phyloP scores from a whole-genome alignment of 2,888 invertebrate species.

The Anodontia alba region DNA sequence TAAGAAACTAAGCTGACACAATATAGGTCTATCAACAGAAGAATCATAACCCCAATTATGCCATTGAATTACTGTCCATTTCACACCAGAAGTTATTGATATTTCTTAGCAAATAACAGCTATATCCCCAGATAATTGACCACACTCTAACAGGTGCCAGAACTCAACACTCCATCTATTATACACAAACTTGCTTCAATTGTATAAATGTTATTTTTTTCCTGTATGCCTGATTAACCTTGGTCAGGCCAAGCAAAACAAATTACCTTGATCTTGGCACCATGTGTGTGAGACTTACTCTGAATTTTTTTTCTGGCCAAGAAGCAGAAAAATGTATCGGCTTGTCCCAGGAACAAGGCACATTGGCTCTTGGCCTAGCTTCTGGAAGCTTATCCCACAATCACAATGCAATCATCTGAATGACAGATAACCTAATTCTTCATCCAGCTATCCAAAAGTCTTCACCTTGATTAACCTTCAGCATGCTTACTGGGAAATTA shows the following conservation, averaged over 20 bases:
- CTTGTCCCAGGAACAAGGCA: background rate
- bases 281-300: background rate
- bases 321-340: background rate
- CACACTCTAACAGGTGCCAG: constrained; percentile 9
- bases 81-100: background rate
- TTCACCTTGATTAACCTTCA: constrained; percentile 15
- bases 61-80: background rate
- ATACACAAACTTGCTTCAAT: background rate
- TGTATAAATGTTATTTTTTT: constrained; percentile 16
- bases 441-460: background rate
- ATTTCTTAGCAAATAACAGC: background rate
- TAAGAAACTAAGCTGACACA: too few relatives aligned
- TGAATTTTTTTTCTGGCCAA: background rate
- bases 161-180: background rate
- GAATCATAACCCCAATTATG: too few relatives aligned
- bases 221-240: background rate
- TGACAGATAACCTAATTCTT: constrained; percentile 6
- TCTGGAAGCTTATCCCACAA: background rate
- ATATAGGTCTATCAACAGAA: too few relatives aligned
- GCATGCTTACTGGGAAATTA: too few relatives aligned
- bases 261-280: background rate
- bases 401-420: background rate
- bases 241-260: constrained; percentile 15
- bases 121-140: background rate
- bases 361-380: constrained; percentile 7